Evolutionary conservation across 2,113 vertebrate genomes (phyloP).

Genomic region (Xenotilapia flavipinnis): DNA sequence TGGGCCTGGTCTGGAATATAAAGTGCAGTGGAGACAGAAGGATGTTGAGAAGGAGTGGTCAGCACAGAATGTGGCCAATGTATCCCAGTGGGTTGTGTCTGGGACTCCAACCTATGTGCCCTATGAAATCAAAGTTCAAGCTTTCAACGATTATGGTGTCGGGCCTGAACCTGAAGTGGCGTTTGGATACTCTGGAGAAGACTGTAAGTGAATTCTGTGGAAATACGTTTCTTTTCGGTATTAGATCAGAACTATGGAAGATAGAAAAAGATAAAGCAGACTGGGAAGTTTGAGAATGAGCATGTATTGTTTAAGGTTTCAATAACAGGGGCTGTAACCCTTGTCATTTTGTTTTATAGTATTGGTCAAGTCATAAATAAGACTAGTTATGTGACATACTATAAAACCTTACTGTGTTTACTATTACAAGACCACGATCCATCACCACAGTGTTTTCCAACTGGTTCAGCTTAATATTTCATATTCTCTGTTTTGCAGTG

Average conservation of each 20-base stretch:
- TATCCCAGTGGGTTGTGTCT: constrained; percentile 82
- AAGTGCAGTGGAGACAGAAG: constrained; percentile 88
- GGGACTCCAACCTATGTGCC: constrained; percentile 83
- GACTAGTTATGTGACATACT: neutral
- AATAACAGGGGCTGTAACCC: neutral
- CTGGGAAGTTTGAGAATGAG: neutral
- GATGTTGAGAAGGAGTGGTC: constrained; percentile 84
- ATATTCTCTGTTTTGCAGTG: constrained; percentile 60
- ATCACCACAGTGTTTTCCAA: neutral
- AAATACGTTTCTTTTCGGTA: neutral
- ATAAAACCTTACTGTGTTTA: neutral
- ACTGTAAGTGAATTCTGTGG: constrained; percentile 77
- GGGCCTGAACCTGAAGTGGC: constrained; percentile 77
- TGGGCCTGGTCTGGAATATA: constrained; percentile 88
- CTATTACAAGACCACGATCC: neutral
- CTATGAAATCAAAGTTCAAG: constrained; percentile 90
- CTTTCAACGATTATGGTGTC: constrained; percentile 82
- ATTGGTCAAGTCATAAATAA: neutral
- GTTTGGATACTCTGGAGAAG: constrained; percentile 88
- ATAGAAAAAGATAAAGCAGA: neutral
- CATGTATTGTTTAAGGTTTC: neutral
- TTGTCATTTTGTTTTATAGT: neutral
- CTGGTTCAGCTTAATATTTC: neutral
- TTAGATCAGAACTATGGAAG: neutral
- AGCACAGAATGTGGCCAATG: constrained; percentile 80